Evolutionary conservation across 2,888 invertebrate genomes (phyloP).

Genomic region (Campoplex capitator): DNA sequence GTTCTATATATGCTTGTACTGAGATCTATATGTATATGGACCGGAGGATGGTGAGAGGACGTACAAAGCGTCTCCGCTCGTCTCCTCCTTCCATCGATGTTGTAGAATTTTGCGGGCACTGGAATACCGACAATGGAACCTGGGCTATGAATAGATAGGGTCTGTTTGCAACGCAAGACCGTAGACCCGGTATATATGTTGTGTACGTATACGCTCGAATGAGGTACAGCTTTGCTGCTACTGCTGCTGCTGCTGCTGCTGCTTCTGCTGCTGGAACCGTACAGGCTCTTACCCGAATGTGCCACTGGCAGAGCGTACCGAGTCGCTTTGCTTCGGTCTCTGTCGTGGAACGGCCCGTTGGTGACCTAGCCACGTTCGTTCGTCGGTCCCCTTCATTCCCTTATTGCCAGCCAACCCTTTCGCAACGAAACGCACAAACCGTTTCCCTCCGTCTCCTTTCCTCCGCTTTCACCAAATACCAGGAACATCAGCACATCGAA

Average conservation of each 20-base stretch:
- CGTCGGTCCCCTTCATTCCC: conserved; percentile 36
- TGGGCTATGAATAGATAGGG: conserved; percentile 77
- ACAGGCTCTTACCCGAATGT: conserved; percentile 28
- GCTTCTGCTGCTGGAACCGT: conserved; percentile 25
- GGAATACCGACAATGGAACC: conserved; percentile 75
- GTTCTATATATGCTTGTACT: neutral
- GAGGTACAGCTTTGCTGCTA: conserved; percentile 40
- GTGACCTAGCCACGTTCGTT: conserved; percentile 30
- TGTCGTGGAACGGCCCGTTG: conserved; percentile 9
- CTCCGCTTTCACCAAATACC: neutral
- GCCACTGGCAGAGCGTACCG: conserved; percentile 32
- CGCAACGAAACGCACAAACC: conserved; percentile 34
- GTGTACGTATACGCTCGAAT: conserved; percentile 45
- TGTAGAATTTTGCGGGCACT: conserved; percentile 76
- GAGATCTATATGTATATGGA: neutral
- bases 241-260: no score
- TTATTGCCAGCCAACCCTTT: conserved; percentile 43
- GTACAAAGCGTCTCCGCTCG: conserved; percentile 26
- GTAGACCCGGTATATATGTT: conserved; percentile 36
- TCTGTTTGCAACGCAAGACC: conserved; percentile 76
- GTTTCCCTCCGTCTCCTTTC: conserved; percentile 2
- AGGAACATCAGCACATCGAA: conserved; percentile 36
- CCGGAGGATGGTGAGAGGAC: neutral
- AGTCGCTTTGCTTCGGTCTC: conserved; percentile 26
- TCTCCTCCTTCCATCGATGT: conserved; percentile 61